Evolutionary conservation across 2,888 invertebrate species (phyloP), one percentile per base, ranked within the genome.

Genomic region (Clistopyga incitator): DNA sequence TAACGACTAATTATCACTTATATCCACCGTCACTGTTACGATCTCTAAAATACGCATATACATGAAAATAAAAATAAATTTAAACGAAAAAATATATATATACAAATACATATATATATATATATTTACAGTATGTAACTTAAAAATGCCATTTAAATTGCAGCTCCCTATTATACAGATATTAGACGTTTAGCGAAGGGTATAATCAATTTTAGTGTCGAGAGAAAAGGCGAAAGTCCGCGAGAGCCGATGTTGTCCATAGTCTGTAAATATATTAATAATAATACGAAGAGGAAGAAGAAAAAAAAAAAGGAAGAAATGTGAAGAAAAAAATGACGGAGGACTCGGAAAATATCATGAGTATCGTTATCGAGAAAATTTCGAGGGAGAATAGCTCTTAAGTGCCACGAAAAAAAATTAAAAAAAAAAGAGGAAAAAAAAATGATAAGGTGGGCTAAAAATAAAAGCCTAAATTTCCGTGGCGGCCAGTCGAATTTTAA

Each of bases 221-320:
- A 85, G 78, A 83, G 82, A 77, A 59, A 29, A 77, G 86, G 78
- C 81, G 86, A 88, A 81, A 78, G 82, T 83, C 78, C 68, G 81
- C 80, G 67, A 80, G 70, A 86, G 81, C 80, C 81, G 85, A 84
- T 79, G 84, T 87, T 91, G 90, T 91, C 89, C 88, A 90, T 90
- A 90, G 86, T 78, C 84, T 90, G 90, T 90, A 90, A 77, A 90
- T 84, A 86, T 86, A n/a, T n/a, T n/a, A 87, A 84, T 87, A 78
- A 84, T 87, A 78, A 81, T 78, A 81, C 76, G 79, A 67, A n/a
- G n/a, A n/a, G n/a, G n/a, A n/a, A n/a, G n/a, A n/a, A n/a, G n/a
- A n/a, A n/a, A n/a, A 20, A 82, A 79, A 47, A 78, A 71, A 67
- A 50, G 77, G 10, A 79, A 85, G 80, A 85, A 15, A 47, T 6